Evolutionary conservation across 2,888 invertebrate species (phyloP), one percentile per base, ranked within the genome.

Genomic region (Volucella inflata): DNA sequence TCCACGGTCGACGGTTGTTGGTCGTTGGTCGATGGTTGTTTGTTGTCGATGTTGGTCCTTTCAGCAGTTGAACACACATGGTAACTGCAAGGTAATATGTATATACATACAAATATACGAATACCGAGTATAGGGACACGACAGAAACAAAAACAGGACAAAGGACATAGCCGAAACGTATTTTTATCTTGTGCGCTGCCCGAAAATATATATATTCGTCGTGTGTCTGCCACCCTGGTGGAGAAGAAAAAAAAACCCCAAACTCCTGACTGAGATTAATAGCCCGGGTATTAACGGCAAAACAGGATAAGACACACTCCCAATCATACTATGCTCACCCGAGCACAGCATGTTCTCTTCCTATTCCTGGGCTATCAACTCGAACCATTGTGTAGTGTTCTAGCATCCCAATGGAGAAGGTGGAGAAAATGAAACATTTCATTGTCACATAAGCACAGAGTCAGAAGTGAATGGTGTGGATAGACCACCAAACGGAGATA

Each of bases 261-360:
- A 38, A 65, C 76, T 57, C 51, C 44, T 60, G 72, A 60, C 81
- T 72, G 68, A 85, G 72, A 85, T 85, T 81, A 81, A 85, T 85
- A 85, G 85, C 72, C 72, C 30, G 60, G 71, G 68, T 81, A 85
- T 85, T 85, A 85, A 85, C 85, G 72, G 67, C 76, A 81, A 85
- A 85, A 85, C 85, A 81, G 81, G 76, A 81, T 85, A 77, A 72
- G 72, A 68, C 67, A 80, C 75, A 75, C 81, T 75, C 75, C 48
- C 16, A 40, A 12, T 42, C 62, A 51, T 38, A 50, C 48, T 21
- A 50, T 50, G 17, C 11, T n/a, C 71, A 55, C 10, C 67, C 62
- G 36, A 57, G 36, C 75, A 70, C 59, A 59, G 42, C 53, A 71
- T 68, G 68, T 84, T 64, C 57, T 14, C 50, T 55, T 67, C 48